Evolutionary conservation across 1,140 invertebrate genomes (phyloP), one percentile per base, ranked within the genome.

Genomic region (Formica exsecta): DNA sequence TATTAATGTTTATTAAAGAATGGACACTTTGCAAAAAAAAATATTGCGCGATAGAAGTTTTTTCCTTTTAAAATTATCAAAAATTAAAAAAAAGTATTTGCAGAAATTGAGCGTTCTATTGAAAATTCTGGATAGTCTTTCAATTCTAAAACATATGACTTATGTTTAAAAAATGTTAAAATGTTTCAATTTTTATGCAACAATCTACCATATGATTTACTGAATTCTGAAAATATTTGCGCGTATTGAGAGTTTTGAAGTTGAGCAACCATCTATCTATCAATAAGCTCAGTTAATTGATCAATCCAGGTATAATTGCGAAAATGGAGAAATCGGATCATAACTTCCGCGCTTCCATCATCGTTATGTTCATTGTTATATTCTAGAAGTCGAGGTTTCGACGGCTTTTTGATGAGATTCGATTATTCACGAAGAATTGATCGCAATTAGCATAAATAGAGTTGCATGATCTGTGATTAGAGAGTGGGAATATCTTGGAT

Each of bases 221-320:
- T 32, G 25, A 73, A 16, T 74, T 4, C 9, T 41, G 3, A 44
- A 61, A 19, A 74, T 16, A 61, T 74, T 48, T 8, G 25, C 54
- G 11, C 3, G 0, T 13, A 19, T 9, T 59, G 1, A 29, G 61
- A 61, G 38, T 83, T 83, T 61, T 19, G 19, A 62, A 44, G 48
- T 25, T 32, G 25, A 73, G 25, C 29, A 59, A 61, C 54, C 36
- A 62, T 81, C 38, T 81, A 59, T 73, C 38, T 32, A 54, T 36
- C 44, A 80, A 44, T 65, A 48, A 44, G 29, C 9, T 54, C n/a
- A 41, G 54, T 62, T 81, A 70, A 61, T 86, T 75, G 13, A 73
- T 75, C 41, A 51, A 64, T 57, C 44, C 61, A 65, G 61, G 41
- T n/a, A 73, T 83, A 83, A 83, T 83, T 70, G 68, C 38, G 41